phyloP scores from a whole-genome alignment of 2,113 vertebrate genomes.

The Columba livia region DNA sequence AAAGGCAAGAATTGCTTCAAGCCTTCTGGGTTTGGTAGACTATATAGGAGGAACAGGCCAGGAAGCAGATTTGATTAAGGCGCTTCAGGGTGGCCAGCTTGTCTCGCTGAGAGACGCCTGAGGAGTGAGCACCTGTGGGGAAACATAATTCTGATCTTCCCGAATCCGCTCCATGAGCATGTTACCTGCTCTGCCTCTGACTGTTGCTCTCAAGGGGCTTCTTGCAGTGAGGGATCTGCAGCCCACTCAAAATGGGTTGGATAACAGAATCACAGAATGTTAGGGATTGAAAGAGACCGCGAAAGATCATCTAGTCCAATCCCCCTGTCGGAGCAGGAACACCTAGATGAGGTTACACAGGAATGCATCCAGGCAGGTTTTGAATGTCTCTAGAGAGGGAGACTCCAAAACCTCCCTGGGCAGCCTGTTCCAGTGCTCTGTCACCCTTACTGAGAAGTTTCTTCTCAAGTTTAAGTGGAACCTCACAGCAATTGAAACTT shows the following conservation, averaged over 20 bases:
- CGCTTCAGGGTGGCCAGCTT: neutral
- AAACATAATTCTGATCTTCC: neutral
- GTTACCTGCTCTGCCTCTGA: neutral
- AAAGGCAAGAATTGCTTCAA: neutral
- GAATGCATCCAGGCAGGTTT: too few relatives aligned
- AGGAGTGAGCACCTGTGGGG: fast-evolving
- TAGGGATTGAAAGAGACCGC: too few relatives aligned
- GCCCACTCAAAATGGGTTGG: neutral
- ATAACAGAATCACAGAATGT: neutral
- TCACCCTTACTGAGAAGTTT: too few relatives aligned
- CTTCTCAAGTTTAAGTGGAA: too few relatives aligned
- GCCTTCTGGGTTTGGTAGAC: neutral
- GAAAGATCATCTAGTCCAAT: too few relatives aligned
- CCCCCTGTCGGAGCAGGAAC: too few relatives aligned
- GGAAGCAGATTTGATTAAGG: neutral
- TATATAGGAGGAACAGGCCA: neutral
- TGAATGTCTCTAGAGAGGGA: too few relatives aligned
- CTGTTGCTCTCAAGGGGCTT: neutral
- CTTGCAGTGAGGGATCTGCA: fast-evolving
- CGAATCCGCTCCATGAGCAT: fast-evolving
- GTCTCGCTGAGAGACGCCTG: neutral
- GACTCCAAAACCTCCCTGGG: too few relatives aligned
- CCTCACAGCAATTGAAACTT: neutral
- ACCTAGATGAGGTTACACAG: too few relatives aligned
- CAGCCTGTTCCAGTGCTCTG: too few relatives aligned